Conservation (phyloP, 2,797 vertebrate species). For the Rhodeus uyekii region DNA sequence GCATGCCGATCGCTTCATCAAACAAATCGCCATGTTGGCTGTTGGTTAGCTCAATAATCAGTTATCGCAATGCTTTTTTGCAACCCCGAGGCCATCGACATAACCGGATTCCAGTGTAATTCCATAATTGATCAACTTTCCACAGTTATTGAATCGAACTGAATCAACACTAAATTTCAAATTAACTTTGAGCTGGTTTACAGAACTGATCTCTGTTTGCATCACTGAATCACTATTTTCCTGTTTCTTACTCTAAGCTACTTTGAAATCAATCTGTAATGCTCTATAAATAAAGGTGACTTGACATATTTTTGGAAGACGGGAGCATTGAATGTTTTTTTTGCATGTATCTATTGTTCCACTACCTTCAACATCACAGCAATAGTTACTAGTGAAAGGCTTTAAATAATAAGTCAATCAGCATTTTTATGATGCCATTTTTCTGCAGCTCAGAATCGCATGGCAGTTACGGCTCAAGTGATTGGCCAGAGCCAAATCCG, state of each 20-base stretch:
- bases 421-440: conserved; percentile 12
- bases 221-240: neutral
- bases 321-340: neutral
- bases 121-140: neutral
- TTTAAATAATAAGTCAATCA: neutral
- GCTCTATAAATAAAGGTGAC: neutral
- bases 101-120: too few species aligned
- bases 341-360: neutral
- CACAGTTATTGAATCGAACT: neutral
- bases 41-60: too few species aligned
- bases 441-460: neutral
- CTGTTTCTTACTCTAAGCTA: neutral
- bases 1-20: too few species aligned
- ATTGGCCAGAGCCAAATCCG: neutral
- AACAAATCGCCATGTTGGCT: too few species aligned
- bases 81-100: too few species aligned
- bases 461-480: neutral
- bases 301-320: neutral
- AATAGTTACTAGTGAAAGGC: neutral
- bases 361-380: neutral
- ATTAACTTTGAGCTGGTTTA: neutral
- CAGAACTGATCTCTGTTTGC: neutral
- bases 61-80: too few species aligned
- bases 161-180: neutral
- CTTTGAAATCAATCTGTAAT: neutral